These are phyloP conservation scores for Deilephila elpenor DNA, from an alignment of 2,888 invertebrate genomes.

Conservation along the genomic window DNA sequence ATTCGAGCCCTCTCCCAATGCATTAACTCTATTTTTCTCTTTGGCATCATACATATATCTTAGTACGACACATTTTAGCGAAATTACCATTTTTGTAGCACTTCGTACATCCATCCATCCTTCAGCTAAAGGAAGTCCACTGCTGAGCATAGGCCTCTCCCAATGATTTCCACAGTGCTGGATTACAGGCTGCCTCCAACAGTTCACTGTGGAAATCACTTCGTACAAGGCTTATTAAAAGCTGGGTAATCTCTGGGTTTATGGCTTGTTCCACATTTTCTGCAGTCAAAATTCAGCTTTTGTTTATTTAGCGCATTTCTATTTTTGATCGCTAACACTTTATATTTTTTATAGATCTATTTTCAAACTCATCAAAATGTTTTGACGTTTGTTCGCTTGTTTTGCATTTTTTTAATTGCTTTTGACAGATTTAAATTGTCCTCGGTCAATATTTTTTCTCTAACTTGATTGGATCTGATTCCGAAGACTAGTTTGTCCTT, in stretches of 20 bases:
- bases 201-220: not conserved
- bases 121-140: no score
- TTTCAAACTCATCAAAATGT: not conserved
- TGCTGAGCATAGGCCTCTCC: no score
- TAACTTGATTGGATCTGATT: not conserved
- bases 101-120: no score
- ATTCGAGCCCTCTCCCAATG: no score
- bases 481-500: not conserved
- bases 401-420: not conserved
- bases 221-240: not conserved
- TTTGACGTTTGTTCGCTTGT: not conserved
- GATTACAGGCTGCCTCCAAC: no score
- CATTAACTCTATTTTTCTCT: no score
- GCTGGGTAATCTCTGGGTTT: not conserved
- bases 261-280: not conserved
- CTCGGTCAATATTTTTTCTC: no score
- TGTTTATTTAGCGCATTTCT: not conserved
- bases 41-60: not conserved
- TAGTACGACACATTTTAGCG: not conserved
- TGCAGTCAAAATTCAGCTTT: not conserved
- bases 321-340: not conserved
- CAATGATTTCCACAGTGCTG: no score
- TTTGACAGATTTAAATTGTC: not conserved
- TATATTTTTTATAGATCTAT: not conserved
- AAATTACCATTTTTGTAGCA: not conserved